These are phyloP conservation scores for Nycteola revayana DNA, from an alignment of 2,888 invertebrate species.

Conservation along the genomic window DNA sequence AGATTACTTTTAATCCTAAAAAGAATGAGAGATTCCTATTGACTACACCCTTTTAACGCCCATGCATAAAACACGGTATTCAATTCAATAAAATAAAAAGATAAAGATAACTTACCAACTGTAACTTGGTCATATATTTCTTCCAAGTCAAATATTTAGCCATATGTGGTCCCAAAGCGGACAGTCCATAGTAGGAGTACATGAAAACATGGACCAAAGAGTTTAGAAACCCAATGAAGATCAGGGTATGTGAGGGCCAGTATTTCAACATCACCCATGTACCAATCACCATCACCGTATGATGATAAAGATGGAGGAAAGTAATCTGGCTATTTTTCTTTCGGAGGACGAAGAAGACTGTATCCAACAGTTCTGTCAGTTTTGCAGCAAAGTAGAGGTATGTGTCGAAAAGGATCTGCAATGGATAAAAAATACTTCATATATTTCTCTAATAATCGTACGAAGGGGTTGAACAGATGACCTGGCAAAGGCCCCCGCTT, in stretches of 20 bases:
- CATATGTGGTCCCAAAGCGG: conserved; percentile 88
- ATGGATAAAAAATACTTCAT: conserved; percentile 63
- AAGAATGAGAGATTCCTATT: too few relatives aligned
- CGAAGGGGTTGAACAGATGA: too few relatives aligned
- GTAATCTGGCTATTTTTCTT: conserved; percentile 90
- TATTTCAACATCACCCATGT: conserved; percentile 89
- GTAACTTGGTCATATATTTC: conserved; percentile 90
- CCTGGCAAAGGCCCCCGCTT: too few relatives aligned
- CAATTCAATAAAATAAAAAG: not conserved
- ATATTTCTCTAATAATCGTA: too few relatives aligned
- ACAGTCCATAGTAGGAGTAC: conserved; percentile 90
- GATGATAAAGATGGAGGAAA: conserved; percentile 95
- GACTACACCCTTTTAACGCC: too few relatives aligned
- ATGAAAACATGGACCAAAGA: conserved; percentile 90
- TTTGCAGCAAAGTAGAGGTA: conserved; percentile 90
- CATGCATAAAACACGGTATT: too few relatives aligned
- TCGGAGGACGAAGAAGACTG: conserved; percentile 93
- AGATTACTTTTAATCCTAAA: too few relatives aligned
- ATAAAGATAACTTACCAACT: conserved; percentile 82
- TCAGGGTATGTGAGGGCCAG: conserved; percentile 87
- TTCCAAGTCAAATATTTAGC: conserved; percentile 93
- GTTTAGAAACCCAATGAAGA: conserved; percentile 87
- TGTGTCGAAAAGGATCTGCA: conserved; percentile 64
- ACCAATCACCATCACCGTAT: conserved; percentile 87
- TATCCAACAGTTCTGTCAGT: conserved; percentile 88